Conservation (phyloP, 2,113 vertebrate species). For the Cottus gobio region DNA sequence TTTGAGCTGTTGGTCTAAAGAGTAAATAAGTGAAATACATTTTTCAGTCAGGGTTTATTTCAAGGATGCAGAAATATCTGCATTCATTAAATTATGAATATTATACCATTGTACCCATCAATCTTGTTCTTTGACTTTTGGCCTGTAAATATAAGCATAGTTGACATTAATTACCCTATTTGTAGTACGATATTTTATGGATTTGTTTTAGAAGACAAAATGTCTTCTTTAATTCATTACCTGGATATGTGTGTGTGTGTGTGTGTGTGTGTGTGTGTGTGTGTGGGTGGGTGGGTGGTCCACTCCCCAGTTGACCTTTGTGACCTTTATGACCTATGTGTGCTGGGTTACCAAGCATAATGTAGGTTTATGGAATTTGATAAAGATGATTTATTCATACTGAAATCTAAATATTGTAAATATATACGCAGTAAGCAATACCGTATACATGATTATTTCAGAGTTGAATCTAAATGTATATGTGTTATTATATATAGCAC, state of each 20-base stretch:
- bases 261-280: not conserved
- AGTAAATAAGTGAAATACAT: not conserved
- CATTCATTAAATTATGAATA: not conserved
- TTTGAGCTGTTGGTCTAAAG: not conserved
- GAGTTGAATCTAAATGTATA: not conserved
- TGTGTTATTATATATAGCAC: not conserved
- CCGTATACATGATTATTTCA: not conserved
- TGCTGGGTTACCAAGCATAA: not conserved
- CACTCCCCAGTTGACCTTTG: constrained; percentile 7
- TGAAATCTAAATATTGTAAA: not conserved
- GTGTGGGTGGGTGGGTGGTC: not conserved
- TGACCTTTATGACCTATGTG: not conserved
- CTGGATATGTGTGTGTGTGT: not conserved
- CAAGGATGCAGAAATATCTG: not conserved
- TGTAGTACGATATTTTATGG: not conserved
- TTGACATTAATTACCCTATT: constrained; percentile 7
- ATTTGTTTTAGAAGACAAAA: not conserved
- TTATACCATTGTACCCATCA: not conserved
- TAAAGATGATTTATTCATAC: not conserved
- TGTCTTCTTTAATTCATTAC: not conserved
- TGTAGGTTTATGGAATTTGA: not conserved
- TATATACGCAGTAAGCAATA: not conserved
- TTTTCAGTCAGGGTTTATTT: not conserved
- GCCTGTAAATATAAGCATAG: not conserved
- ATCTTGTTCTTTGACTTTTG: not conserved